phyloP scores from a whole-genome alignment of 2,113 vertebrate genomes.

The Nothoprocta perdicaria region DNA sequence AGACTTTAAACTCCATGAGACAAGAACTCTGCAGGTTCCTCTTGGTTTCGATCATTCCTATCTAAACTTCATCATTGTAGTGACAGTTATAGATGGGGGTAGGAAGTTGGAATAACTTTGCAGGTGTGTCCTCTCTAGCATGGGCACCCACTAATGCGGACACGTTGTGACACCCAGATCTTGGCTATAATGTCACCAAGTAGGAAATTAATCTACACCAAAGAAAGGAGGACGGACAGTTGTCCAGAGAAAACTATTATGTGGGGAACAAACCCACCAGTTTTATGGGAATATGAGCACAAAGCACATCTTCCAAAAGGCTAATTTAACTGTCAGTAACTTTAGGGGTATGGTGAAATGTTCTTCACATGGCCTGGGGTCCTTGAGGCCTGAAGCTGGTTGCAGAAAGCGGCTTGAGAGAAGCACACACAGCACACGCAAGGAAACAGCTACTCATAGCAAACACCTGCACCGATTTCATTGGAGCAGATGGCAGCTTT shows the following conservation, averaged over 20 bases:
- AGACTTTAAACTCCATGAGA: background rate
- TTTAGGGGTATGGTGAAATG: background rate
- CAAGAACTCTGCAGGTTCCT: background rate
- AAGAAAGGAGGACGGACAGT: background rate
- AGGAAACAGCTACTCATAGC: no score
- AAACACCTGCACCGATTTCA: background rate
- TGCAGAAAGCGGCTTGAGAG: background rate
- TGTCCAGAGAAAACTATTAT: background rate
- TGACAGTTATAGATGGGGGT: background rate
- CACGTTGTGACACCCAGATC: background rate
- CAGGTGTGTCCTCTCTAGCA: no score
- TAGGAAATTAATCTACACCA: background rate
- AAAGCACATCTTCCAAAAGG: background rate
- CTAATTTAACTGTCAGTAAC: background rate
- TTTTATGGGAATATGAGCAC: background rate
- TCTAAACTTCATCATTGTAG: background rate
- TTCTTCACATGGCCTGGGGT: background rate
- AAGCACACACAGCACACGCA: background rate
- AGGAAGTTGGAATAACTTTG: background rate
- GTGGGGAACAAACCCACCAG: background rate
- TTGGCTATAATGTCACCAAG: background rate
- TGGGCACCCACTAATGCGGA: no score
- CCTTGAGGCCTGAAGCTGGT: background rate
- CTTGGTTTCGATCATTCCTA: background rate
- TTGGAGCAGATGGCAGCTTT: background rate